These are phyloP conservation scores for Notoglanidium macrostoma DNA, from an alignment of 2,797 vertebrate species.

Conservation along the genomic window DNA sequence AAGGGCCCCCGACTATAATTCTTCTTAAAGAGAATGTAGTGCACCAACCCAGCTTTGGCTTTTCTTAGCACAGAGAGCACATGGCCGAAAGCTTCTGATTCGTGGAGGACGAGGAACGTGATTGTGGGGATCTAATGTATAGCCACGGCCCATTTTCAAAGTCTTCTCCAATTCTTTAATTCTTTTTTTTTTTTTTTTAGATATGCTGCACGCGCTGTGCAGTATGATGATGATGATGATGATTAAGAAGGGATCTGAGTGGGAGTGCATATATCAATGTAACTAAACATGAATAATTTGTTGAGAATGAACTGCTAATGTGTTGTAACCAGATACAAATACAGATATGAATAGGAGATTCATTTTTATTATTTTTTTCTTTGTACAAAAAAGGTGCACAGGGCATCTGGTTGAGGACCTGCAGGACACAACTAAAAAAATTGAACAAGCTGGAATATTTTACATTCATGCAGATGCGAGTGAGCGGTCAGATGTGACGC, in stretches of 20 bases:
- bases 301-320: neutral
- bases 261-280: neutral
- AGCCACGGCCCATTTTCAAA: slow-evolving; percentile 9
- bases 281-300: neutral
- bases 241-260: neutral
- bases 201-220: slow-evolving; percentile 12
- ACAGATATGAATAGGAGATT: neutral
- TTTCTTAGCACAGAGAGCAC: slow-evolving; percentile 33
- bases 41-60: slow-evolving; percentile 39
- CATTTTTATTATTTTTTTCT: neutral
- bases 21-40: slow-evolving; percentile 50
- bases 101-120: slow-evolving; percentile 5
- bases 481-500: neutral
- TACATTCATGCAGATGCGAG: neutral
- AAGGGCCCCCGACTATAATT: slow-evolving; percentile 50
- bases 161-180: neutral
- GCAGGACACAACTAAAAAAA: neutral
- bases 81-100: slow-evolving; percentile 21
- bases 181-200: slow-evolving; percentile 20
- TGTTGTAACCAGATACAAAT: neutral
- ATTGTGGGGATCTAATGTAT: slow-evolving; percentile 33
- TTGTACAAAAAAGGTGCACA: neutral
- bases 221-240: neutral
- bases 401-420: neutral
- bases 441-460: neutral